Conservation (phyloP, 2,113 vertebrate species). For the Melanocharis versteri region DNA sequence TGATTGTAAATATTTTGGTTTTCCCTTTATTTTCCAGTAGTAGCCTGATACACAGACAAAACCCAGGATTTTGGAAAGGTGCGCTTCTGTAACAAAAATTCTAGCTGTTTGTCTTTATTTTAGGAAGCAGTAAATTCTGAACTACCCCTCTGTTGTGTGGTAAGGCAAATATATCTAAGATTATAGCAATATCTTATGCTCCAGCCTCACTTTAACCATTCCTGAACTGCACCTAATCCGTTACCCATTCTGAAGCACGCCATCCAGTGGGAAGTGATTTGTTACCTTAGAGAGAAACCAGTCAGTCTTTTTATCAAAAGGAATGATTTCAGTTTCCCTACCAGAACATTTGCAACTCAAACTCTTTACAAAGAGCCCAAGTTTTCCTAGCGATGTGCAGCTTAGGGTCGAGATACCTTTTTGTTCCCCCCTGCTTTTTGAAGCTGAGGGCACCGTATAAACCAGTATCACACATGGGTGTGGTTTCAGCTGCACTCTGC, state of each 20-base stretch:
- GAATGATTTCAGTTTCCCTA: background rate
- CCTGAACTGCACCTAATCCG: background rate
- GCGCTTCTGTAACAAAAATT: background rate
- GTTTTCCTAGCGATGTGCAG: background rate
- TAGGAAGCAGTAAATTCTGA: background rate
- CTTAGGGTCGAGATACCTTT: background rate
- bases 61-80: background rate
- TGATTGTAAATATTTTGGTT: background rate
- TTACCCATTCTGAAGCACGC: background rate
- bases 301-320: background rate
- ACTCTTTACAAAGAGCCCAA: background rate
- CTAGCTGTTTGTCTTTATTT: background rate
- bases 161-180: background rate
- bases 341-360: background rate
- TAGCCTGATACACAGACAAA: background rate
- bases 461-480: background rate
- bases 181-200: background rate
- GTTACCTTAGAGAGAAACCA: background rate
- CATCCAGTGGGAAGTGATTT: background rate
- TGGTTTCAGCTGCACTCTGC: background rate
- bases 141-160: background rate
- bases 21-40: background rate
- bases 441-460: background rate
- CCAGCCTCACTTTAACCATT: background rate
- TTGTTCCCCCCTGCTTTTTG: background rate